Conservation (phyloP, 2,888 invertebrate species). For the Tholera decimalis region DNA sequence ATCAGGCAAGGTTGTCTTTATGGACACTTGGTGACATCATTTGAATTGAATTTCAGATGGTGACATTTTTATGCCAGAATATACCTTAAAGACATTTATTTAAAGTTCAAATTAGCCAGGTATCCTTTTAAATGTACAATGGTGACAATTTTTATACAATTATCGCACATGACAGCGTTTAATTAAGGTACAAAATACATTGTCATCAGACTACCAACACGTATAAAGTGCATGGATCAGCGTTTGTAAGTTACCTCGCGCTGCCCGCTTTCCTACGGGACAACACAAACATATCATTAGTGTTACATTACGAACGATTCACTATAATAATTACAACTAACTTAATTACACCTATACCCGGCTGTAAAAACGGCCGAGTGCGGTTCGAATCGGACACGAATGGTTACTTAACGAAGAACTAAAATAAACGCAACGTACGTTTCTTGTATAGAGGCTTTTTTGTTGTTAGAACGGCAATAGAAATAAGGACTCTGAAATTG, state of each 20-base stretch:
- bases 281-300: conserved; percentile 88
- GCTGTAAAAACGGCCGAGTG: neutral
- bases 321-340: conserved; percentile 36
- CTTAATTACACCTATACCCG: conserved; percentile 3
- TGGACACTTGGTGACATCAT: conserved; percentile 37
- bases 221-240: conserved; percentile 86
- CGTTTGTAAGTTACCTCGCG: conserved; percentile 92
- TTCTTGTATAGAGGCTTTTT: no score
- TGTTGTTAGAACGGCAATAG: no score
- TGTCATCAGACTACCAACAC: conserved; percentile 78
- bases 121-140: neutral
- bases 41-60: conserved; percentile 13
- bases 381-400: no score
- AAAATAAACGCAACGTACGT: no score
- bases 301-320: conserved; percentile 44
- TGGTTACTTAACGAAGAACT: no score
- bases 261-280: conserved; percentile 93
- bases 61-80: conserved; percentile 14
- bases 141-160: neutral
- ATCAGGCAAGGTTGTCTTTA: conserved; percentile 15
- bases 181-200: conserved; percentile 57
- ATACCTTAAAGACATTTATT: neutral
- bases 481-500: neutral
- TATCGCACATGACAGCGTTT: neutral
- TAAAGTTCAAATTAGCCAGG: conserved; percentile 9